These are phyloP conservation scores for Helicoverpa assulta DNA, from an alignment of 2,888 invertebrate species.

Conservation along the genomic window DNA sequence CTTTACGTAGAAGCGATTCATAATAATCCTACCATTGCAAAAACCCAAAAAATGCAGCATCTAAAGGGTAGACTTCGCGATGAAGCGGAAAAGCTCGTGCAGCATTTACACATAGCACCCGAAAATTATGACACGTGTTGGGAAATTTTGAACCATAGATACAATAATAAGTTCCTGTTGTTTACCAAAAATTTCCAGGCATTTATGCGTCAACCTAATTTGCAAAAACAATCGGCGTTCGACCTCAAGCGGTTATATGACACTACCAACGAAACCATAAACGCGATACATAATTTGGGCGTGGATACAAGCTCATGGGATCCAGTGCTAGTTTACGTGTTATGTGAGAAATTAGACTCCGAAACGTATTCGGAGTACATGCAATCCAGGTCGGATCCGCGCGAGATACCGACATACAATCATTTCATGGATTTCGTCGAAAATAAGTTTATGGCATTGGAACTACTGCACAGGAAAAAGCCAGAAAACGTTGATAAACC, in stretches of 20 bases:
- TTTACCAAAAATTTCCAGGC: background rate
- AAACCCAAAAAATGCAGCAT: background rate
- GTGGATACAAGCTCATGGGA: background rate
- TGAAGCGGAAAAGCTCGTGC: background rate
- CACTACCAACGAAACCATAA: background rate
- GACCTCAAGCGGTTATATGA: background rate
- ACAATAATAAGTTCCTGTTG: background rate
- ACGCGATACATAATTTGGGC: conserved; percentile 1
- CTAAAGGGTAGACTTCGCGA: background rate
- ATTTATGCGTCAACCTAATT: background rate
- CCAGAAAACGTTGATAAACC: background rate
- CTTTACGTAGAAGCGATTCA: background rate
- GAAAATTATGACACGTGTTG: background rate
- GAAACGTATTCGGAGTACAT: background rate
- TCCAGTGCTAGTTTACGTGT: background rate
- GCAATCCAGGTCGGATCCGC: background rate
- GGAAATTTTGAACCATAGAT: background rate
- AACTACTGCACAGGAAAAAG: conserved; percentile 2
- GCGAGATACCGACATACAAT: background rate
- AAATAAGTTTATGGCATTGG: conserved; percentile 8
- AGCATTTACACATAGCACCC: background rate
- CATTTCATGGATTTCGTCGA: conserved; percentile 9
- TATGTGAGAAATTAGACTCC: background rate
- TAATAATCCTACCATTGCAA: background rate
- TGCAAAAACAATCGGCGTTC: background rate